Evolutionary conservation across 2,113 vertebrate species (phyloP), one percentile per base, ranked within the genome.

Genomic region (Notothenia coriiceps): DNA sequence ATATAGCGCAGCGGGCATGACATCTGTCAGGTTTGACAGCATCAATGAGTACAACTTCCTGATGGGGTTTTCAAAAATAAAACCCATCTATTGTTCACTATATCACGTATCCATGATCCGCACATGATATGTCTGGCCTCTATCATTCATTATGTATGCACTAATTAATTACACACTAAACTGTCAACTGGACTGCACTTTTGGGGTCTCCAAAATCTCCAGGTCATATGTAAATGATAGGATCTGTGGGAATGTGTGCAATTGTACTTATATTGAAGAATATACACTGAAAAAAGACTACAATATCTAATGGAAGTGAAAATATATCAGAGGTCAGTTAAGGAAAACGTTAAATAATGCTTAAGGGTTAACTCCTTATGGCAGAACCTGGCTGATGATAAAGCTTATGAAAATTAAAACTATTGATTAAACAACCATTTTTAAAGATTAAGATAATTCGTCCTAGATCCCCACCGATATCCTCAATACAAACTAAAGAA

Each of bases 1-100:
- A 49, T 2, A 51, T 1, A 67, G 76, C 70, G 57, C 61, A 61
- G 52, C 76, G 22, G 59, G 70, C 35, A 40, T 2, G 57, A 61
- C 50, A 47, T 10, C 2, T 6, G 33, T 65, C 65, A 64, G 12
- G 43, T 6, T 9, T 1, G 7, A 52, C 0, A 2, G 2, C 43
- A 10, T 2, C 1, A 4, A 29, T 18, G 1, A 15, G 8, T 0
- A 0, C 5, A 0, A 54, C 74, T 86, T 92, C 92, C 92, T 12
- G 43, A 0, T 9, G 1, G 0, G 0, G 2, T n/a, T 76, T 91
- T 84, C 90, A 90, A 67, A 67, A 91, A 86, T 89, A 91, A 90
- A 88, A 74, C 1, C 0, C n/a, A 4, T 0, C 0, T 2, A 1
- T 2, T 9, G 1, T 5, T 2, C 22, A 47, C 10, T 2, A 4